A percentile compares a stretch with the other conserved stretches of the same genome.
Evolutionary conservation across 2,888 invertebrate species (phyloP).

Genomic region (Muscina levida): DNA sequence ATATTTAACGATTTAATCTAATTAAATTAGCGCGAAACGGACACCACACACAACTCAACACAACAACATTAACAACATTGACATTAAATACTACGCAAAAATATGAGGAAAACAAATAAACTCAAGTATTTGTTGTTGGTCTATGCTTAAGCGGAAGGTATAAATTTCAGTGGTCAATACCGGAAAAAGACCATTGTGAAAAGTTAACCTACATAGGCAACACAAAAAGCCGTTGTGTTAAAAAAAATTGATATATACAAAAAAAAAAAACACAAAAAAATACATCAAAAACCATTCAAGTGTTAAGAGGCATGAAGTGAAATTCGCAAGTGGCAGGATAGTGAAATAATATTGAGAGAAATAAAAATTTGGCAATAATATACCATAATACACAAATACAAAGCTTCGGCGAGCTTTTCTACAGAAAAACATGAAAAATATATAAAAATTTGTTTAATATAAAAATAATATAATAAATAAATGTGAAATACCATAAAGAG

Average conservation of each 20-base stretch:
- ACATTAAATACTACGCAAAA: slow-evolving; percentile 12
- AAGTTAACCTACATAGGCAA: slow-evolving; percentile 37
- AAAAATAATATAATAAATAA: slow-evolving; percentile 3
- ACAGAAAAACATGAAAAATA: slow-evolving; percentile 11
- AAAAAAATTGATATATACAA: neutral
- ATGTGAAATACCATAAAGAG: no score
- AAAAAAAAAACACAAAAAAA: slow-evolving; percentile 5
- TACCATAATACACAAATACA: neutral
- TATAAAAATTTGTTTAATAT: slow-evolving; percentile 3
- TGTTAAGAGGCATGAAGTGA: neutral
- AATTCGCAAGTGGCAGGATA: slow-evolving; percentile 31
- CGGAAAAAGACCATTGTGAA: slow-evolving; percentile 53
- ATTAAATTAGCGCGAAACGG: slow-evolving; percentile 59
- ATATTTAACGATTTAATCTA: slow-evolving; percentile 45
- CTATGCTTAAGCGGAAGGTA: slow-evolving; percentile 47
- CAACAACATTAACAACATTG: slow-evolving; percentile 35
- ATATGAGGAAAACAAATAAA: slow-evolving; percentile 45
- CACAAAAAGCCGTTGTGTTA: slow-evolving; percentile 23
- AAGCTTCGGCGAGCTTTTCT: slow-evolving; percentile 24
- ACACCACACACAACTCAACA: slow-evolving; percentile 49
- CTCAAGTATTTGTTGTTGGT: slow-evolving; percentile 24
- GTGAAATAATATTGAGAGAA: neutral
- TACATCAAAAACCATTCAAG: neutral
- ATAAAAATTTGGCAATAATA: neutral
- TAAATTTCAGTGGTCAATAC: slow-evolving; percentile 55